A percentile compares a stretch with the other conserved stretches of the same genome.
These are phyloP conservation scores for Sebastes nivosus DNA, from an alignment of 2,797 vertebrate genomes.

Conservation along the genomic window DNA sequence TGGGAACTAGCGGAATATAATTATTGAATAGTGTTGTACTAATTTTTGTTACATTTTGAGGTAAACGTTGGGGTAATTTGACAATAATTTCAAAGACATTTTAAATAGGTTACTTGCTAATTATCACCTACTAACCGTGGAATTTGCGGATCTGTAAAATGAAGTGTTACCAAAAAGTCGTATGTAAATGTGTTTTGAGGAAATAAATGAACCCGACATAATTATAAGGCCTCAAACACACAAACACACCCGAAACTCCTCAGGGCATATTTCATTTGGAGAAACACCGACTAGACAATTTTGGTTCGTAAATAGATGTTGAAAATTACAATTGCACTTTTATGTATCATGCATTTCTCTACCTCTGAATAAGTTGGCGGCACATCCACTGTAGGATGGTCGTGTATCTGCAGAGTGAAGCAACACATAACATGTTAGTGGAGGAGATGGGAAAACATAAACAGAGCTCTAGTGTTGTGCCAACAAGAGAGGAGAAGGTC, in stretches of 20 bases:
- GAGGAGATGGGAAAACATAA: not conserved
- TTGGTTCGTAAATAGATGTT: not conserved
- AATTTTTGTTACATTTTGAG: no score
- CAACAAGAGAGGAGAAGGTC: not conserved
- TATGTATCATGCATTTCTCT: not conserved
- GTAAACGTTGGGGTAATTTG: no score
- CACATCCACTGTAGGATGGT: not conserved
- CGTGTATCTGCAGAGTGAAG: slow-evolving; percentile 37
- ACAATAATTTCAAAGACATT: no score
- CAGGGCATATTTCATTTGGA: not conserved
- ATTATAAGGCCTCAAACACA: not conserved
- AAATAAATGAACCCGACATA: not conserved
- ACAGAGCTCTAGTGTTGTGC: not conserved
- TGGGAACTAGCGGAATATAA: no score
- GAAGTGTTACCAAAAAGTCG: no score
- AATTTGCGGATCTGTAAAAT: no score
- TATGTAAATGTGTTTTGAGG: not conserved
- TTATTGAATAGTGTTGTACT: no score
- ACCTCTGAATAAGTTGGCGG: slow-evolving; percentile 13
- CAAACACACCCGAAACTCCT: not conserved
- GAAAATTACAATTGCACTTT: not conserved
- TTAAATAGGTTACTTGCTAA: no score
- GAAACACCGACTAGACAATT: not conserved
- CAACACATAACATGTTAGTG: not conserved
- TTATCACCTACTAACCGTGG: no score